A percentile compares a stretch with the other conserved stretches of the same genome.
Conservation (phyloP, 2,797 vertebrate genomes). For the Orientallactaga sibirica region DNA sequence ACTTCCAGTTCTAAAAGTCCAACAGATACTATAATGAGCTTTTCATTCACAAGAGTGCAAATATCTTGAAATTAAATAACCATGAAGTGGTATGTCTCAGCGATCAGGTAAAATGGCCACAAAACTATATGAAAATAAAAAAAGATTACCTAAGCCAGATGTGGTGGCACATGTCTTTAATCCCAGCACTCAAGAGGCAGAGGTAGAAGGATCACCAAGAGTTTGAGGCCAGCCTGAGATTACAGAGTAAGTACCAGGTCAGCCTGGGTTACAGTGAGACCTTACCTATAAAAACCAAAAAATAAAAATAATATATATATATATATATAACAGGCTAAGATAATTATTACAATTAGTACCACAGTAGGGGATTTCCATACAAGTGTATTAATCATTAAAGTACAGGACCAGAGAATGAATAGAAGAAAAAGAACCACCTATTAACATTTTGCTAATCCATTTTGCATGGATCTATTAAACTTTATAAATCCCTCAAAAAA, state of each 20-base stretch:
- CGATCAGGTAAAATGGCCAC: background rate
- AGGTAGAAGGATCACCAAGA: no score
- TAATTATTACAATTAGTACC: constrained; percentile 31
- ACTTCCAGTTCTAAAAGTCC: constrained; percentile 29
- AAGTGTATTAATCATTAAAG: background rate
- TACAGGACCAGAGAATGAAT: background rate
- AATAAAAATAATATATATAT: constrained; percentile 21
- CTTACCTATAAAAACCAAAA: background rate
- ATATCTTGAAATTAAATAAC: constrained; percentile 39
- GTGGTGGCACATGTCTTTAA: no score
- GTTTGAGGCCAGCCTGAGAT: no score
- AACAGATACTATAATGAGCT: constrained; percentile 2
- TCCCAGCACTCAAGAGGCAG: no score
- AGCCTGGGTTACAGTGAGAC: no score
- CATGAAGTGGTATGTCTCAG: background rate
- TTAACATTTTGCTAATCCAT: background rate
- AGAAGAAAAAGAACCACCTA: background rate
- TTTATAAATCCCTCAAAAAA: constrained; percentile 52
- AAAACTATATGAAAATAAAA: constrained; percentile 22
- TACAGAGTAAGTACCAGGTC: no score
- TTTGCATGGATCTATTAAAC: constrained; percentile 4
- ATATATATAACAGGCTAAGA: background rate
- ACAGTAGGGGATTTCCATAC: background rate
- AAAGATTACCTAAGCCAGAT: background rate
- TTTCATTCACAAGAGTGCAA: constrained; percentile 35